A percentile compares a stretch with the other conserved stretches of the same genome.
These are phyloP conservation scores for Dioctria linearis DNA, from an alignment of 2,888 invertebrate species.

Conservation along the genomic window DNA sequence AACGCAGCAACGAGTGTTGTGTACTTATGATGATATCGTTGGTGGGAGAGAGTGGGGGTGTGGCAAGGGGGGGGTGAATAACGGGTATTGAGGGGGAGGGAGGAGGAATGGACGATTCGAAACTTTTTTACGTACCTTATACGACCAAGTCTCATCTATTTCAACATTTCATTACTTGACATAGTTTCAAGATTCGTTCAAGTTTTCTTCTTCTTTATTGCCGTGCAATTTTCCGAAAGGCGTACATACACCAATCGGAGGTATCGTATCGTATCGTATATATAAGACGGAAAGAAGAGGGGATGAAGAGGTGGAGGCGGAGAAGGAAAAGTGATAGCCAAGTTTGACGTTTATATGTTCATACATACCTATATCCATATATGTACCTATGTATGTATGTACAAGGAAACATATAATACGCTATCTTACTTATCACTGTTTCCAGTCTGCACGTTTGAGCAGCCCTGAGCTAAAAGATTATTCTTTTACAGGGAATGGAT, in stretches of 20 bases:
- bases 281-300: background rate
- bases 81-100: background rate
- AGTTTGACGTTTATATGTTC: too few species aligned
- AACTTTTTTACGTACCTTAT: background rate
- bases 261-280: background rate
- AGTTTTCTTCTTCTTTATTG: conserved; percentile 50
- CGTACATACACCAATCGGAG: background rate
- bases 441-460: background rate
- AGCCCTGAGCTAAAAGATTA: background rate
- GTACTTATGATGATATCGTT: too few species aligned
- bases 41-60: too few species aligned
- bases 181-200: conserved; percentile 44
- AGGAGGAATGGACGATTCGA: background rate
- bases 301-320: too few species aligned
- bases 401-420: too few species aligned
- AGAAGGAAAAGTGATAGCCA: too few species aligned
- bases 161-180: conserved; percentile 49
- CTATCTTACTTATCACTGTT: too few species aligned
- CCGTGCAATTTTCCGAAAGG: conserved; percentile 49
- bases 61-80: too few species aligned
- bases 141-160: conserved; percentile 29
- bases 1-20: background rate
- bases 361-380: too few species aligned
- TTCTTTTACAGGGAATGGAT: conserved; percentile 14
- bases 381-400: too few species aligned